A percentile compares a stretch with the other conserved stretches of the same genome.
phyloP scores from a whole-genome alignment of 2,888 invertebrate genomes.

The Mimas tiliae region DNA sequence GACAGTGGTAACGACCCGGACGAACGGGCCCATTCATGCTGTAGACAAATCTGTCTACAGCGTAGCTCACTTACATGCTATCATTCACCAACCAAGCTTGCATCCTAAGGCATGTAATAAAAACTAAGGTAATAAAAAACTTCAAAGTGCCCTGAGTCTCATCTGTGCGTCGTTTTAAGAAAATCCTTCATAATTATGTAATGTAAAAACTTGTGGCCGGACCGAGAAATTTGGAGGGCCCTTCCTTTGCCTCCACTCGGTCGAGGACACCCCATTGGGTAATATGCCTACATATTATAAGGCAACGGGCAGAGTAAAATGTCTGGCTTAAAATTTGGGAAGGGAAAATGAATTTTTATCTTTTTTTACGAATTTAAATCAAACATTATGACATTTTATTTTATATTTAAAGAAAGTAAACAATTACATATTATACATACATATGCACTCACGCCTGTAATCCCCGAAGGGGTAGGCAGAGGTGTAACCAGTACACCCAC shows the following conservation, averaged over 20 bases:
- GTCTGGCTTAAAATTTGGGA: neutral
- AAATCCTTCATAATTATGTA: slow-evolving; percentile 6
- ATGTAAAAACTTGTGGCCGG: neutral
- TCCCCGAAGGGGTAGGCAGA: too few relatives aligned
- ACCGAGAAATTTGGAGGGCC: neutral
- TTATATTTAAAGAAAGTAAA: too few relatives aligned
- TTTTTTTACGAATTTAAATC: too few relatives aligned
- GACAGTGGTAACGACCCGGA: too few relatives aligned
- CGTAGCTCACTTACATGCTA: neutral
- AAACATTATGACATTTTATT: too few relatives aligned
- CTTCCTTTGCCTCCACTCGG: neutral
- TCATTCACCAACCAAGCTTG: neutral
- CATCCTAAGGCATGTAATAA: neutral
- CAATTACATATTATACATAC: too few relatives aligned
- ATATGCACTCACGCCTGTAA: too few relatives aligned
- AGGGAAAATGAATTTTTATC: neutral
- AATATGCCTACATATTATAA: neutral
- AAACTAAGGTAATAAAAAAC: neutral
- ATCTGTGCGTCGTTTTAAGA: neutral
- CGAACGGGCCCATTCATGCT: too few relatives aligned
- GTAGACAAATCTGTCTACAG: too few relatives aligned
- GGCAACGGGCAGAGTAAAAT: neutral
- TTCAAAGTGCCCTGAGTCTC: neutral
- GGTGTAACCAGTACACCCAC: too few relatives aligned
- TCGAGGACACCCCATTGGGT: neutral